These are phyloP conservation scores for Cryptomyrus ogoouensis DNA, from an alignment of 2,113 vertebrate species.

Conservation along the genomic window DNA sequence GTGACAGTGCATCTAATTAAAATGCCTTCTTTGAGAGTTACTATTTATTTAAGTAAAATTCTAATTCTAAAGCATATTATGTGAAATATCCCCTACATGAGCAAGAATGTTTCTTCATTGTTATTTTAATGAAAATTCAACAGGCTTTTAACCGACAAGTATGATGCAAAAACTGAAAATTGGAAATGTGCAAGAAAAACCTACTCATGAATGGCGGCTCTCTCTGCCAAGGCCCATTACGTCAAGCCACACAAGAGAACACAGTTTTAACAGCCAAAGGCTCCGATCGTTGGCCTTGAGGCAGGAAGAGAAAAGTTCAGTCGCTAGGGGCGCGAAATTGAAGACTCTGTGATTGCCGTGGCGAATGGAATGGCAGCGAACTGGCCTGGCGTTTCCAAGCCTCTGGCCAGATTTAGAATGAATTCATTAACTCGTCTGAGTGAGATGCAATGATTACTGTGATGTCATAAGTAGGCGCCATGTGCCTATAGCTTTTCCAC, in stretches of 20 bases:
- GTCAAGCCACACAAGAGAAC: not conserved
- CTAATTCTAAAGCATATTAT: not conserved
- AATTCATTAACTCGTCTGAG: slow-evolving; percentile 9
- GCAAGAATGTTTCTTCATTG: not conserved
- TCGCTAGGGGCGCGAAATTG: too few relatives aligned
- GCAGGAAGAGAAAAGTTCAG: not conserved
- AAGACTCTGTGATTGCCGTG: not conserved
- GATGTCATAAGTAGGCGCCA: not conserved
- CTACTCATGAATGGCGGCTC: not conserved
- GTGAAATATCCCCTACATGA: not conserved
- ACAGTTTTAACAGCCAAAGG: not conserved
- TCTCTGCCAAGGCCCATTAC: not conserved
- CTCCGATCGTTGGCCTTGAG: not conserved
- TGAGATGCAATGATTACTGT: slow-evolving; percentile 14
- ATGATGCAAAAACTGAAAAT: not conserved
- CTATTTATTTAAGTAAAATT: not conserved
- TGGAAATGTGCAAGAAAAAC: not conserved
- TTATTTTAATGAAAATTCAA: not conserved
- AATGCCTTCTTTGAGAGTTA: not conserved
- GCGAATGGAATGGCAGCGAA: not conserved
- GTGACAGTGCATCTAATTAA: slow-evolving; percentile 16
- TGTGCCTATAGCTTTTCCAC: not conserved
- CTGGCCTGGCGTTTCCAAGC: not conserved
- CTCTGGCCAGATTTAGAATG: slow-evolving; percentile 8
- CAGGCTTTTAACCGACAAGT: not conserved